Base-by-base conservation (phyloP, 2,797 vertebrate genomes). In the Acanthornis magna region DNA sequence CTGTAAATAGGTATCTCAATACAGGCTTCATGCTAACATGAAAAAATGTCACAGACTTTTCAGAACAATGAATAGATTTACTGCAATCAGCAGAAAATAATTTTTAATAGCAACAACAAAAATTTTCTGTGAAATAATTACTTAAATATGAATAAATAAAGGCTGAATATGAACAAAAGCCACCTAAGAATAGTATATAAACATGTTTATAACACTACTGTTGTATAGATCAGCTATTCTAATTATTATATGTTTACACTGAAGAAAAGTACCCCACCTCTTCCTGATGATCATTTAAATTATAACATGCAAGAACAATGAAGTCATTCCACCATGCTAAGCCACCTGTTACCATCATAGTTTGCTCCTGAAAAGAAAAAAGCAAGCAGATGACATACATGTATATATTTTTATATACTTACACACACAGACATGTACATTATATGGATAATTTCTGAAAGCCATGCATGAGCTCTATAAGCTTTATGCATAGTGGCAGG, bases 321-420 rank as follows among this genome's bases (percentile, higher is more conserved):
- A 99, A 99, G 96, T 99, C 99, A 50, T 99, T 99, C 99, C 99
- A 99, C 99, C 99, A 99, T 8, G 99, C 98, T 91, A 99, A 98
- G 85, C 99, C 99, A 76, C 99, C 99, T 5, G 99, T 99, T 94
- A 99, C 99, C 4, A 98, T 98, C 99, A 99, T 99, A 97, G 98
- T 99, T 98, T 99, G 99, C 97, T 99, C 99, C 99, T 99, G 94
- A 79, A 97, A 97, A 95, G 11, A 93, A 77, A 86, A 89, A 75
- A 60, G 7, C 36, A 74, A 65, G 21, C 9, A 93, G 72, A 68
- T 54, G 1, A 82, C 27, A 73, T 7, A 45, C 1, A 51, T 9
- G 1, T 23, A 76, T 30, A 5, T 22, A 30, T 30, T 79, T 82
- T 79, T 79, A 25, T 32, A 72, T 16, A 30, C 12, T 22, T 36